Evolutionary conservation across 2,797 vertebrate species (phyloP), one percentile per base, ranked within the genome.

Genomic region (Mormyrus hasselquistii): DNA sequence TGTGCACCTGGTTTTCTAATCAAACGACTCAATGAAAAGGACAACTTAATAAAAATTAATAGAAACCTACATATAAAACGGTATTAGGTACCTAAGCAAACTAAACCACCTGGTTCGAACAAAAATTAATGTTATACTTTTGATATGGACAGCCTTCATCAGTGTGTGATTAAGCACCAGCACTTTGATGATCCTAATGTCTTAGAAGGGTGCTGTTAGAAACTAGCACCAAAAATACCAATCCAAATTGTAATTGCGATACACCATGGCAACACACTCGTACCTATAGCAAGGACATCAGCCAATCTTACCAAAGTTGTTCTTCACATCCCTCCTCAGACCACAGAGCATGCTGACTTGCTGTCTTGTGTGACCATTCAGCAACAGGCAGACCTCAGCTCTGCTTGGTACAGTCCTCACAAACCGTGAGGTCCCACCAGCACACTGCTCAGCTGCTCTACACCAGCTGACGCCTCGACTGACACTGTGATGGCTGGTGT

Each of bases 261-360:
- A 47, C 76, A 82, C 76, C 16, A n/a, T 12, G 2, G 73, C 19
- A 50, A 84, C 65, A 38, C 65, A 16, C 50, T 29, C 12, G 4
- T 49, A 52, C 14, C 25, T 38, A 73, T 34, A 73, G 38, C n/a
- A n/a, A 84, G 3, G 25, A 16, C 22, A 59, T 29, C 3, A 8
- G 69, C 49, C 44, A 49, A 8, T 49, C 98, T 96, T 95, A 99
- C 98, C 97, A 0, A 96, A 96, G 92, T 94, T 95, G 89, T 94
- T 96, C 86, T 96, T 96, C 93, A 96, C 95, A 92, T 98, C 97
- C 93, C 96, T 97, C 94, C 95, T 96, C 93, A 99, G 95, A 94
- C 98, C 98, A 89, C 98, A 99, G 91, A 99, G 97, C 98, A 99
- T 99, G 95, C 95, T 96, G 91, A 94, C 94, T 91, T 47, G 79